phyloP scores from a whole-genome alignment of 2,797 vertebrate genomes.

The Peromyscus eremicus region DNA sequence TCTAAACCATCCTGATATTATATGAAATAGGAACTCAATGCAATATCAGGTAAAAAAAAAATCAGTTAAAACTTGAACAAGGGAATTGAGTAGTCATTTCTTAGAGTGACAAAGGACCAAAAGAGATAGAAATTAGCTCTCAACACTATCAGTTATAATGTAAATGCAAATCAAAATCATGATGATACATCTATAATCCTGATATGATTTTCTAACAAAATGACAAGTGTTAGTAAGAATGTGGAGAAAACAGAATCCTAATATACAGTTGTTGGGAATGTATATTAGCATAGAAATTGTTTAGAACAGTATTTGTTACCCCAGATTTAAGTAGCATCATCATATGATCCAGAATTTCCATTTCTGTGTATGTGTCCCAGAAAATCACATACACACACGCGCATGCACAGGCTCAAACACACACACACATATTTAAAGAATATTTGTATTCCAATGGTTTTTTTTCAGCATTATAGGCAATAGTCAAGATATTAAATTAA shows the following conservation, averaged over 20 bases:
- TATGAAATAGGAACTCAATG: background rate
- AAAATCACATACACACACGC: background rate
- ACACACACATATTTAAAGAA: background rate
- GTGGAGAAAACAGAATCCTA: background rate
- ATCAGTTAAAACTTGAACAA: background rate
- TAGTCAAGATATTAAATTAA: background rate
- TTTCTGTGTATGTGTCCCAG: background rate
- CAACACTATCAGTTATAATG: background rate
- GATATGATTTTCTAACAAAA: background rate
- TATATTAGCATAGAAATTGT: background rate
- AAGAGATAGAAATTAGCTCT: background rate
- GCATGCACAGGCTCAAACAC: too few relatives aligned
- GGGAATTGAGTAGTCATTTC: background rate
- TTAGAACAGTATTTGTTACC: background rate
- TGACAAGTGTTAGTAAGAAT: too few relatives aligned
- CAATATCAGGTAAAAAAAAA: background rate
- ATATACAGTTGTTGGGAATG: rapidly evolving
- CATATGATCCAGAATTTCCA: background rate
- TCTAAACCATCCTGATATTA: background rate
- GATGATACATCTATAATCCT: too few relatives aligned
- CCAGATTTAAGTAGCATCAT: background rate
- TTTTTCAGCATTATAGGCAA: background rate
- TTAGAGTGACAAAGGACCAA: background rate
- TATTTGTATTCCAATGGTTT: background rate
- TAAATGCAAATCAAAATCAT: background rate